Percentiles rank a stretch among this genome's conserved stretches.
Evolutionary conservation across 2,888 invertebrate genomes (phyloP).

Genomic region (Capitulum mitella): DNA sequence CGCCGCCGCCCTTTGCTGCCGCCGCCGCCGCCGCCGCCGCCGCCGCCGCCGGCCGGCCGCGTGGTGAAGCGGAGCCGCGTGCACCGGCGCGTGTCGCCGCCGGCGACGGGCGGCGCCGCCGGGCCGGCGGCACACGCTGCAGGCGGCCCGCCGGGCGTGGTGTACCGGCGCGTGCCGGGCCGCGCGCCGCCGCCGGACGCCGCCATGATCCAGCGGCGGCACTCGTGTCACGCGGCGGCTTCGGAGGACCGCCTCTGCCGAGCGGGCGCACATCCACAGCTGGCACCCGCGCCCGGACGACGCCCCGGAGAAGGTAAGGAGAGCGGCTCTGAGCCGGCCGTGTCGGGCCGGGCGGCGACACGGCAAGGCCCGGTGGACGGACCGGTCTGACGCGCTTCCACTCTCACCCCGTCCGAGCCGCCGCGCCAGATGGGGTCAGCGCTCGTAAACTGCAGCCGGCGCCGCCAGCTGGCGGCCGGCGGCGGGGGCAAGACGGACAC

Average conservation of each 20-base stretch:
- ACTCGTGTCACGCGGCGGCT: constrained; percentile 7
- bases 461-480: background rate
- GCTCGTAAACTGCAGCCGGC: background rate
- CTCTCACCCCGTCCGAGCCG: background rate
- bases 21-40: background rate
- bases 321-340: background rate
- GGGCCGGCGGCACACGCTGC: too few species aligned
- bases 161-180: background rate
- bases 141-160: background rate
- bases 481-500: background rate
- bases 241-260: background rate
- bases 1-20: too few species aligned
- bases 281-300: background rate
- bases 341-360: background rate
- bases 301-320: background rate
- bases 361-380: too few species aligned
- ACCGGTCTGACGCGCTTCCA: background rate
- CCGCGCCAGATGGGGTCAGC: too few species aligned
- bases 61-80: background rate
- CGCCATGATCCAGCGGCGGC: background rate
- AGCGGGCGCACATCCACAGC: background rate
- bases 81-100: background rate
- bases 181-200: background rate
- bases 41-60: background rate
- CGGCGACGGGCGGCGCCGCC: too few species aligned